Evolutionary conservation across 2,888 invertebrate genomes (phyloP).

Genomic region (Lasioglossum leucozonium): DNA sequence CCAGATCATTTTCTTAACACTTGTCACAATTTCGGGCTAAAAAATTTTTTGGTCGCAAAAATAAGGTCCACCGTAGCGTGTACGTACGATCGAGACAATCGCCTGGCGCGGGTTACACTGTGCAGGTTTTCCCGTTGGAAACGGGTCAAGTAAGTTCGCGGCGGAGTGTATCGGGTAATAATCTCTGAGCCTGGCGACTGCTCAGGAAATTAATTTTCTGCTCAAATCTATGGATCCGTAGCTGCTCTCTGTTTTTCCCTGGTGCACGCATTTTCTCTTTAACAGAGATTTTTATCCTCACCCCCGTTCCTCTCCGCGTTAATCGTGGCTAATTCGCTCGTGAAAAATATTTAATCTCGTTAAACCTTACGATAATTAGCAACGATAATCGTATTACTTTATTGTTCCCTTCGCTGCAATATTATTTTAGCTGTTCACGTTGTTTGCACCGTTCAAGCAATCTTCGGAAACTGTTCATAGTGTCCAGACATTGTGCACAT

Average conservation of each 20-base stretch:
- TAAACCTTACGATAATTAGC: background rate
- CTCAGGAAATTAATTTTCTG: constrained; percentile 68
- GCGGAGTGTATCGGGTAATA: constrained; percentile 51
- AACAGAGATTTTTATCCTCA: background rate
- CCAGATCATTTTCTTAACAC: too few species aligned
- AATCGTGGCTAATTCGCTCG: background rate
- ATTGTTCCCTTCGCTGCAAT: background rate
- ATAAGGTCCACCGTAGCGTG: too few species aligned
- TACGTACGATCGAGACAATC: background rate
- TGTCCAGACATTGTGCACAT: too few species aligned
- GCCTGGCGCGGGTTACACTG: background rate
- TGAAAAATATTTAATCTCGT: background rate
- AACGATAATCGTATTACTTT: background rate
- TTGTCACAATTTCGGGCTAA: too few species aligned
- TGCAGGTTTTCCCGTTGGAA: constrained; percentile 18
- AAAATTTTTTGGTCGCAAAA: too few species aligned
- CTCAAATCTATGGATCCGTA: constrained; percentile 57
- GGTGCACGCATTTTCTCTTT: background rate
- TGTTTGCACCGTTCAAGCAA: too few species aligned
- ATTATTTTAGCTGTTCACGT: background rate
- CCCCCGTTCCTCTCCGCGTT: background rate
- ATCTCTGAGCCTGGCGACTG: constrained; percentile 43
- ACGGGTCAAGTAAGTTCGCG: constrained; percentile 49
- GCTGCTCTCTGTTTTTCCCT: background rate
- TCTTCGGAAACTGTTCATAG: too few species aligned